These are phyloP conservation scores for Pan troglodytes DNA, from an alignment of 2,113 vertebrate species.

Conservation along the genomic window NHGRI_mPanTro3-v2.1_pri NC_072398.2:73669501-73670000, in stretches of 20 bases:
- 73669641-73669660: neutral
- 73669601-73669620: fast-evolving
- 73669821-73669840: neutral
- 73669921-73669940: neutral
- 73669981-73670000: neutral
- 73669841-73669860: neutral
- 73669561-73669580: neutral
- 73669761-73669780: neutral
- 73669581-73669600: neutral
- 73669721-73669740: neutral
- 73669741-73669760: neutral
- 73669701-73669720: neutral
- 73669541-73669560: neutral
- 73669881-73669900: neutral
- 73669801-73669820: neutral
- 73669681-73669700: neutral
- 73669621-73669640: neutral
- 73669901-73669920: neutral
- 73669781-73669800: neutral
- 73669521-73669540: neutral
- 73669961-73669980: neutral
- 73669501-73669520: neutral
- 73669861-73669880: neutral
- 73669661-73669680: neutral
- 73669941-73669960: neutral